Conservation (phyloP, 2,113 vertebrate species). For the Suricata suricatta region DNA sequence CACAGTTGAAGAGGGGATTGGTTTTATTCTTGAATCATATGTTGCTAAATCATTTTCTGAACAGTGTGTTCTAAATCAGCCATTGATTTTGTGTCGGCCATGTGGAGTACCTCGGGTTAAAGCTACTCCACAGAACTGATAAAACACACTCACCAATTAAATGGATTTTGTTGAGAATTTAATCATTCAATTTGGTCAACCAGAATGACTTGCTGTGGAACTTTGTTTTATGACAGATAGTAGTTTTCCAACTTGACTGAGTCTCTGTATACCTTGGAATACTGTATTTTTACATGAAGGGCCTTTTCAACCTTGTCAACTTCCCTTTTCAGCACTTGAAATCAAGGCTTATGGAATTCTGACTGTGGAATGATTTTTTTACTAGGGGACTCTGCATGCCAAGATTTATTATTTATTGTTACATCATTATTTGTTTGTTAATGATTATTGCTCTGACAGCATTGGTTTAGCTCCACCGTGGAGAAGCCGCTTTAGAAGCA, state of each 20-base stretch:
- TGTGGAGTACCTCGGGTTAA: conserved; percentile 76
- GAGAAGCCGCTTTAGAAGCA: conserved; percentile 65
- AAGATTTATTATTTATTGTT: conserved; percentile 74
- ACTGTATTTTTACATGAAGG: conserved; percentile 75
- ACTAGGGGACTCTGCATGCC: conserved; percentile 72
- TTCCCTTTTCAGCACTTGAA: conserved; percentile 74
- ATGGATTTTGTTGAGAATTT: conserved; percentile 73
- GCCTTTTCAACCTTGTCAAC: conserved; percentile 76
- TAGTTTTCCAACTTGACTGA: conserved; percentile 66
- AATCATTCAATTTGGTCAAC: conserved; percentile 68
- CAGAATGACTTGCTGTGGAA: conserved; percentile 64
- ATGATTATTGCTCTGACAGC: conserved; percentile 65
- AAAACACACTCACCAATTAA: conserved; percentile 59
- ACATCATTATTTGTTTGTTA: conserved; percentile 66
- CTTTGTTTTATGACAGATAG: conserved; percentile 71
- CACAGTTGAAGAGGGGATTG: conserved; percentile 67
- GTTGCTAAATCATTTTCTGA: conserved; percentile 79
- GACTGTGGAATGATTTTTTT: conserved; percentile 73
- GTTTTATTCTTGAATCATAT: conserved; percentile 69
- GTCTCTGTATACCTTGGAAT: conserved; percentile 68
- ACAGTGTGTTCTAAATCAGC: conserved; percentile 81
- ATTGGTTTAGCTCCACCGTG: conserved; percentile 38
- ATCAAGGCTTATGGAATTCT: conserved; percentile 73
- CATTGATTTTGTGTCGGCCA: conserved; percentile 82
- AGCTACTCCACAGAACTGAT: conserved; percentile 68